Percentiles rank a stretch among this genome's conserved stretches.
These are phyloP conservation scores for Metopolophium dirhodum DNA, from an alignment of 1,140 invertebrate genomes.

Conservation along the genomic window DNA sequence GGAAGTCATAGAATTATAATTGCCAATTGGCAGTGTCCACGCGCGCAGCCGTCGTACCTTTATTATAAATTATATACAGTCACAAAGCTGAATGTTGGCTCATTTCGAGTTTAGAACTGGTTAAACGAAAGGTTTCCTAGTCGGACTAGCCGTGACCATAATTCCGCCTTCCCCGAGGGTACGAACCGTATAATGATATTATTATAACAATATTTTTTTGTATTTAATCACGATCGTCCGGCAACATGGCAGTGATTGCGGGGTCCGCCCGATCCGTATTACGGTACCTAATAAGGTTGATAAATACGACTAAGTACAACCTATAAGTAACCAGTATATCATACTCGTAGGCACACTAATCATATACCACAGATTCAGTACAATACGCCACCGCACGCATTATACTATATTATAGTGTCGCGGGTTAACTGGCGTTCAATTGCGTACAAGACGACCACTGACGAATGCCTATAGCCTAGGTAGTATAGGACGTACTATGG, in stretches of 20 bases:
- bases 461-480: too few relatives aligned
- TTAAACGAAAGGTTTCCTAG: background rate
- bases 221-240: background rate
- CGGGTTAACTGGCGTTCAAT: background rate
- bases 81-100: background rate
- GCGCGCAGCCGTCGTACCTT: background rate
- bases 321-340: too few relatives aligned
- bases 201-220: background rate
- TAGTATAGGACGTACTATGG: too few relatives aligned
- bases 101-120: background rate
- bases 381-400: too few relatives aligned
- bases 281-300: conserved; percentile 37
- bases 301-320: background rate
- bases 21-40: background rate
- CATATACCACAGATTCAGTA: too few relatives aligned
- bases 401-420: background rate
- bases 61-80: too few relatives aligned
- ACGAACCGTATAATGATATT: too few relatives aligned
- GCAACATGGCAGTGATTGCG: background rate
- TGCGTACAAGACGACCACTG: background rate
- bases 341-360: too few relatives aligned
- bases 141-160: background rate
- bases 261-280: background rate
- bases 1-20: background rate
- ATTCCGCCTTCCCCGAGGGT: too few relatives aligned